Evolutionary conservation across 2,888 invertebrate genomes (phyloP), one percentile per base, ranked within the genome.

Genomic region (Syritta pipiens): DNA sequence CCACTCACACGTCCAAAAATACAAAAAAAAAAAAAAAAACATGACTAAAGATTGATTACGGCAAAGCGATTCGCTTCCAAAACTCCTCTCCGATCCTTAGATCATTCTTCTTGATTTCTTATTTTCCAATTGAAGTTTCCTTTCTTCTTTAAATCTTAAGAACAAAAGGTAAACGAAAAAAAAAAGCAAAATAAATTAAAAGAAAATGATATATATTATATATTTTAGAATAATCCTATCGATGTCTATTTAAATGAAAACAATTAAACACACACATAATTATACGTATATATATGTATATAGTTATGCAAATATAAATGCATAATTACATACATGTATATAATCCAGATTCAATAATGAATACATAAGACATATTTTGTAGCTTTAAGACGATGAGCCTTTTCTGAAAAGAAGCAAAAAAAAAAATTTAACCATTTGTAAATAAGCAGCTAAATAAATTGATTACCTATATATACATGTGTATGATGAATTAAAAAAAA

Each of bases 361-460:
- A 79, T 74, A 62, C 67, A 79, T 74, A 75, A 81, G 75, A 75
- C 74, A 81, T 72, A 72, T 67, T 81, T 69, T 65, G 74, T 81
- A 81, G 81, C 81, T 81, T 81, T 81, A 81, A 81, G 81, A 75
- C 75, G 72, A 75, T 75, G 74, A 75, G 81, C 81, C 81, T 81
- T 81, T 81, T 75, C 75, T 75, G 74, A 75, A 69, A 81, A 81
- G 68, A 75, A 81, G 40, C 74, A 72, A 62, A 81, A 72, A 26
- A 28, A 53, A 37, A 42, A 30, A 35, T 0, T 35, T 67, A 49
- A 35, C 22, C 44, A 37, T 53, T 76, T 77, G 77, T 79, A 74
- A 35, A 79, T 79, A 77, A 71, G 40, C 59, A 57, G 62, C 72
- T 79, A 74, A 79, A 62, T 51, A 79, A 79, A 79, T 67, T 72